Base-by-base conservation (phyloP, 2,888 invertebrate genomes). In the Hemicrepidius hirtus region DNA sequence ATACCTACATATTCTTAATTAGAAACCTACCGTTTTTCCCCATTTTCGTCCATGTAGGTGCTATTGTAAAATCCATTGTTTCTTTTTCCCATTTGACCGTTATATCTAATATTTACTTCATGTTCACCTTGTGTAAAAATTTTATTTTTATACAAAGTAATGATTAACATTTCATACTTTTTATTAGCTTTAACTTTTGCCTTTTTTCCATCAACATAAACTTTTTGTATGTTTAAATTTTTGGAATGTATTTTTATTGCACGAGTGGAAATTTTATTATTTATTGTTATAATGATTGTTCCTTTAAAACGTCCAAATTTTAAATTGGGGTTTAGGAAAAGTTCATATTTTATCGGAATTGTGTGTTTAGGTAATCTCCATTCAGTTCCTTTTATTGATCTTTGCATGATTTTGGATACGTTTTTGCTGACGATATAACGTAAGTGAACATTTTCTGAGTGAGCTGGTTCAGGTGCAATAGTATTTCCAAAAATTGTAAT, bases 61-160 rank as follows among this genome's bases (percentile, higher is more conserved):
- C 94, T 94, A 76, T 89, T 89, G 83, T 95, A 95, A 68, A 95
- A 88, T 3, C 95, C 95, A 67, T 93, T 91, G 80, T 94, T 92
- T 76, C 91, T 90, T 73, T 90, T 88, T 21, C 89, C 90, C 82
- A 94, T 87, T 74, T 88, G 88, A 0, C 94, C 94, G 73, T 86
- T 85, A 80, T 92, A 95, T 40, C 89, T 85, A 50, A 94, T 88
- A 46, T 85, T 82, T 12, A 94, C 82, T 12, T 86, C 85, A 81
- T 92, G 91, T 65, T 85, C 85, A 5, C 79, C 79, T 1, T 63
- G 67, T 18, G 46, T 49, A 74, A 83, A 78, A 18, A 59, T 21
- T 10, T 66, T 63, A n/a, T 76, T 76, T 74, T 81, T 77, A 6
- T 35, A 21, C 40, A 41, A 76, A 66, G 53, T 84, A 53, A 80